Conservation (phyloP, 2,888 invertebrate species). For the Yponomeuta sedellus region DNA sequence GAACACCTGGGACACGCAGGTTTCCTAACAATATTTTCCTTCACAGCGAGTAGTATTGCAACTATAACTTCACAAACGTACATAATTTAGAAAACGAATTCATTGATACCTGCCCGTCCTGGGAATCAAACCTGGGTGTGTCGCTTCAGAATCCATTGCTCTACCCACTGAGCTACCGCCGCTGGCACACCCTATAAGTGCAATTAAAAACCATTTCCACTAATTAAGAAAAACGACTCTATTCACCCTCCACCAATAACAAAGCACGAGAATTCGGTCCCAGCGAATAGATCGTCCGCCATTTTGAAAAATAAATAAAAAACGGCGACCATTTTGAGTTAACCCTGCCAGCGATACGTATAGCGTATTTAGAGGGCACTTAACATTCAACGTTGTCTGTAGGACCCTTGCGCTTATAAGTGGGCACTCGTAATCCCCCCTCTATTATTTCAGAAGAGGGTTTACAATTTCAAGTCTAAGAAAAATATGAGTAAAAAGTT, state of each 20-base stretch:
- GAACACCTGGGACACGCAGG: too few relatives aligned
- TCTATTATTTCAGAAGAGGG: conserved; percentile 52
- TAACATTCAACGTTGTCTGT: conserved; percentile 34
- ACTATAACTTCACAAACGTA: too few relatives aligned
- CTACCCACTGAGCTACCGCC: too few relatives aligned
- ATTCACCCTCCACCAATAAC: background rate
- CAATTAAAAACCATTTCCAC: background rate
- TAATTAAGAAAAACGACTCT: background rate
- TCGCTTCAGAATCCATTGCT: too few relatives aligned
- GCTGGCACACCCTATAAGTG: too few relatives aligned
- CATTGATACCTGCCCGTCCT: too few relatives aligned
- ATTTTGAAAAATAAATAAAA: conserved; percentile 35
- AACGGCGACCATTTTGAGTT: conserved; percentile 26
- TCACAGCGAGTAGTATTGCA: too few relatives aligned
- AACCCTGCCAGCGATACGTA: conserved; percentile 49
- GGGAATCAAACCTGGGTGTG: too few relatives aligned
- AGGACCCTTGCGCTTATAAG: conserved; percentile 24
- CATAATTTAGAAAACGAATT: too few relatives aligned
- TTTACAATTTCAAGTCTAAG: conserved; percentile 34
- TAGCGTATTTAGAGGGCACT: conserved; percentile 38
- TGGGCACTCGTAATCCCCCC: conserved; percentile 34
- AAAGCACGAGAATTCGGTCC: background rate
- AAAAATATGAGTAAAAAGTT: conserved; percentile 28
- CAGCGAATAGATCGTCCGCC: background rate
- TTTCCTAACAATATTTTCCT: too few relatives aligned